Base-by-base conservation (phyloP, 2,113 vertebrate genomes). In the Shinisaurus crocodilurus region DNA sequence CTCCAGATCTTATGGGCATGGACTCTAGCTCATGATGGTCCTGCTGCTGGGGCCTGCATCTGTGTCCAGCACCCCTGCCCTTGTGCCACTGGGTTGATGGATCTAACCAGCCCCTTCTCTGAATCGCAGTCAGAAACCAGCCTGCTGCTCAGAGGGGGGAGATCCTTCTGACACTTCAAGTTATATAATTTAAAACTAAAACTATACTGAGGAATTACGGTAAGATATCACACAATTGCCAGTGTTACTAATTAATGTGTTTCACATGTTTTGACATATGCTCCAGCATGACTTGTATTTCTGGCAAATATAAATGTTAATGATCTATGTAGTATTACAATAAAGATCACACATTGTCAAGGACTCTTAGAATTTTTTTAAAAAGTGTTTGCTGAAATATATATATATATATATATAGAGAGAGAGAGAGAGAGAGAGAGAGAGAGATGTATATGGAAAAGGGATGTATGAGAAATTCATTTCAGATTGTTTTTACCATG, bases 221-320 rank as follows among this genome's bases (percentile, higher is more conserved):
- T 93, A 94, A 37, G 27, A 85, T 93, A 93, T 89, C 90, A 88
- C 76, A 92, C 9, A 93, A 94, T 76, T 94, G 74, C 81, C 89
- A 91, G 72, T 89, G 87, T 60, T 94, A 43, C 88, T 96, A 95
- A 96, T 96, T 97, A 97, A 95, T 90, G 90, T 40, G 72, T 86
- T 93, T 95, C 93, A 40, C 45, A 93, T 77, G 69, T 93, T 95
- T 95, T 95, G 72, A 91, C 88, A 91, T 92, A 95, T 79, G 94
- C 93, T 95, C 45, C 93, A 92, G 32, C 45, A 27, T 89, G 89
- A 94, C 92, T 95, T 93, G 27, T 95, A 83, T 92, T 95, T 94
- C 32, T 72, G 90, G 89, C 92, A 95, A 96, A 94, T 95, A 89
- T 75, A 37, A 90, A 80, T 91, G 37, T 37, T 96, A 94, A 92